These are phyloP conservation scores for Misgurnus mizolepis DNA, from an alignment of 2,113 vertebrate genomes.

Conservation along the genomic window DNA sequence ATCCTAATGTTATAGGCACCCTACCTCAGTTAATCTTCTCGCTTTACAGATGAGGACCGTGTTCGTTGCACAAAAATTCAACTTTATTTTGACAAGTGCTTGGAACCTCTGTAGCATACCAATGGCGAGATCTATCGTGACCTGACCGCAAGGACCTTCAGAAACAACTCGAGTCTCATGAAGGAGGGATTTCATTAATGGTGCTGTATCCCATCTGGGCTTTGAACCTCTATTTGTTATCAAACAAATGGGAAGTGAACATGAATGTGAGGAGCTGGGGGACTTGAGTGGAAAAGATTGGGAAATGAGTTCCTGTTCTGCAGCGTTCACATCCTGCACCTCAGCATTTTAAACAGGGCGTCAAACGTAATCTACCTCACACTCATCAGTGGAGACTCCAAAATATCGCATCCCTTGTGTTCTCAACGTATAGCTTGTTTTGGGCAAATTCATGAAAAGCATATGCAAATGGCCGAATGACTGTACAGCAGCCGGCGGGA, in stretches of 20 bases:
- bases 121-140: constrained; percentile 50
- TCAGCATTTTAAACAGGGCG: constrained; percentile 50
- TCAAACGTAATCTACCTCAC: constrained; percentile 48
- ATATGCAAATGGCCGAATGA: constrained; percentile 19
- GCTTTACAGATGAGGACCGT: constrained; percentile 40
- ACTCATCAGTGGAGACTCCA: constrained; percentile 20
- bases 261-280: constrained; percentile 49
- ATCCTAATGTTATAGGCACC: constrained; percentile 55
- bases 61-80: constrained; percentile 39
- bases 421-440: constrained; percentile 37
- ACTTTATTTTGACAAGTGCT: constrained; percentile 54
- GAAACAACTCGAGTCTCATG: constrained; percentile 42
- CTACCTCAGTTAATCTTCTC: constrained; percentile 56
- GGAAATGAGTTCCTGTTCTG: constrained; percentile 60
- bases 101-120: constrained; percentile 39
- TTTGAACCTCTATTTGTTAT: constrained; percentile 64
- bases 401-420: constrained; percentile 27
- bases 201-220: constrained; percentile 52
- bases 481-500: constrained; percentile 13
- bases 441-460: constrained; percentile 27
- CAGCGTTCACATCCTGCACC: constrained; percentile 41
- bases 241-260: constrained; percentile 62
- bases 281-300: constrained; percentile 49
- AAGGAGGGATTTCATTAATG: constrained; percentile 55
- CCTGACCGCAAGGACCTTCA: constrained; percentile 36